Evolutionary conservation across 2,888 invertebrate species (phyloP).

Genomic region (Drosophila pseudotalamancana): DNA sequence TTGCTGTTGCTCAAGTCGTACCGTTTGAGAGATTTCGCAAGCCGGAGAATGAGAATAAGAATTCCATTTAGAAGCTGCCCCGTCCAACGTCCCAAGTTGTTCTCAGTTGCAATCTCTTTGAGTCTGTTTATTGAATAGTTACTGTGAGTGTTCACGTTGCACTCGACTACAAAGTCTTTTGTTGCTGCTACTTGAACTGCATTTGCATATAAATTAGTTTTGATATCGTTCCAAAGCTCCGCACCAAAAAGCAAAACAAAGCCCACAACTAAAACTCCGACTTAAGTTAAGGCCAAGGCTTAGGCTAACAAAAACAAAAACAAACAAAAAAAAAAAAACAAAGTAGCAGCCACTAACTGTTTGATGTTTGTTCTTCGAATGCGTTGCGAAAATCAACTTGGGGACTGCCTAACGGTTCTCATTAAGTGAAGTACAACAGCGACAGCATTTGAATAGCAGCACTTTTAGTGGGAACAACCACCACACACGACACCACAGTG

Average conservation of each 20-base stretch:
- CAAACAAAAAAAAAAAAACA: slow-evolving; percentile 1
- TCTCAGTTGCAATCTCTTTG: slow-evolving; percentile 35
- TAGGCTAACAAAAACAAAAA: slow-evolving; percentile 7
- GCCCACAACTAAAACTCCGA: slow-evolving; percentile 19
- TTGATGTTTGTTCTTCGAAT: slow-evolving; percentile 73
- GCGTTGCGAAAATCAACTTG: slow-evolving; percentile 68
- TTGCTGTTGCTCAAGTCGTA: slow-evolving; percentile 37
- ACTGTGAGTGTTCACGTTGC: slow-evolving; percentile 46
- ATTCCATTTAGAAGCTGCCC: slow-evolving; percentile 40
- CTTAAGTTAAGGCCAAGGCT: slow-evolving; percentile 7
- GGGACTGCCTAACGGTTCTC: slow-evolving; percentile 67
- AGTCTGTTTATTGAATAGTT: slow-evolving; percentile 53
- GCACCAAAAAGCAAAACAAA: slow-evolving; percentile 19
- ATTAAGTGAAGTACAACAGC: slow-evolving; percentile 70
- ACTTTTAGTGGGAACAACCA: slow-evolving; percentile 58
- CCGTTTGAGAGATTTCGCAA: slow-evolving; percentile 44
- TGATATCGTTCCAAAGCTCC: slow-evolving; percentile 51
- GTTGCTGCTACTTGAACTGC: slow-evolving; percentile 74
- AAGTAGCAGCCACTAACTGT: slow-evolving; percentile 44
- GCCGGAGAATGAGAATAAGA: slow-evolving; percentile 38
- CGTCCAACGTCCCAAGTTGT: slow-evolving; percentile 10
- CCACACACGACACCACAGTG: slow-evolving; percentile 55
- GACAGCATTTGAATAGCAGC: slow-evolving; percentile 48
- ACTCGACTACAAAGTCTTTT: slow-evolving; percentile 49
- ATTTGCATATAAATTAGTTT: slow-evolving; percentile 79